Evolutionary conservation across 37 sponge, comb jelly and placozoan species (phyloP), one percentile per base, ranked within the genome.

Genomic region (Agelas oroides): DNA sequence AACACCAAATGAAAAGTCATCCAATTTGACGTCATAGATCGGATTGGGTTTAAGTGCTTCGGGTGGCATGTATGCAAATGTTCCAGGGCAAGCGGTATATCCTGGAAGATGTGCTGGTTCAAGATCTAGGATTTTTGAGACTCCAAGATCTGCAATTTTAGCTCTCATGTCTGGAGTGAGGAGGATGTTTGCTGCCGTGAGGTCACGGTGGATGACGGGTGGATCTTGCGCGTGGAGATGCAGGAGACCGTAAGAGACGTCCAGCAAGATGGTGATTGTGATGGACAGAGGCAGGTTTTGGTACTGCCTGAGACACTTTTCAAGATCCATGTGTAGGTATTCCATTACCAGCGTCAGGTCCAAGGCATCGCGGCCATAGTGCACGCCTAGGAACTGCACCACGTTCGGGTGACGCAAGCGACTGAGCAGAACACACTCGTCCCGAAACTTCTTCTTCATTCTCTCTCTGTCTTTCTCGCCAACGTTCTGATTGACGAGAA

Each of bases 311-410:
- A 69, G 11, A 69, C 70, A 69, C 1, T 69, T 34, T 3, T 33
- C 70, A 30, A 69, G 37, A 34, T 69, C 70, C 70, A 69, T 69
- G 37, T 69, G 70, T 36, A 69, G 33, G 0, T 34, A 37, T 38
- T 70, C 70, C 71, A 70, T 55, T 21, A 81, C 59, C 17, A 81
- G 82, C 21, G 30, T 53, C 38, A 69, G 13, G 53, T 81, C 82
- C 1, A 15, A 13, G 18, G 5, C 24, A 33, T 34, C 36, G n/a
- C 53, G 23, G 11, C 68, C 57, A 0, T 35, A 58, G 46, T 46
- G 46, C 46, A 46, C 46, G 8, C 46, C 46, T 12, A 46, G 46
- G 46, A 46, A 46, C 46, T 12, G 46, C 46, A 69, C 70, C 21
- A 69, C 37, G 70, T 69, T 69, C 6, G 70, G 70, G 38, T 69